Base-by-base conservation (phyloP, 2,888 invertebrate species). In the Strigamia maritima region DNA sequence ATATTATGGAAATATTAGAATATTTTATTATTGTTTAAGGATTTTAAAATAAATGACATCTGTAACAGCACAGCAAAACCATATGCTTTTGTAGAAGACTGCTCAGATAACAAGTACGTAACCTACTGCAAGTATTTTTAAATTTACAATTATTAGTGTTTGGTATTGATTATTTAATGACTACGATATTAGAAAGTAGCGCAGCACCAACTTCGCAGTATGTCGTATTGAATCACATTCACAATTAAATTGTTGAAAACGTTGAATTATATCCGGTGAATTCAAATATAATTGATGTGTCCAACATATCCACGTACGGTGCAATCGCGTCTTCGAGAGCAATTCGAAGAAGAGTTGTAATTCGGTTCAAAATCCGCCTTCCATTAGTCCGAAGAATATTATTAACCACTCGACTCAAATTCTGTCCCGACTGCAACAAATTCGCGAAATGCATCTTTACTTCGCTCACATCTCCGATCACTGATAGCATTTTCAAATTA, bases 261-360 rank as follows among this genome's bases (percentile, higher is more conserved):
- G 60, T 65, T 24, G 60, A 65, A 65, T 65, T 65, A 24, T 65
- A 24, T 24, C 60, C 60, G 0, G 19, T 19, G 19, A 65, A 65
- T 65, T 65, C 60, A 65, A 65, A 24, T 65, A 65, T 24, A 12
- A 65, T 65, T 24, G 60, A 65, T 1, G 60, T 7, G 7, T 65
- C 60, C 60, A 65, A 22, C 60, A 65, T 24, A 24, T 65, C 60
- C 60, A 65, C 60, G 22, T 65, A 65, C 22, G 60, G 60, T 22
- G 60, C 60, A 12, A 65, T 65, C n/a, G 60, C 60, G 7, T 65
- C 60, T 65, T 65, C 60, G 24, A 65, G 60, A 65, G 24, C 60
- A 12, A 19, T 12, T 24, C 60, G 19, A 65, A 65, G 60, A 65
- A 22, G 60, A 65, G 60, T 65, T 19, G 60, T 65, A 19, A 65